phyloP scores from a whole-genome alignment of 30 jellyfish, hydroid and myxozoan genomes.

The Sanderia malayensis region DNA sequence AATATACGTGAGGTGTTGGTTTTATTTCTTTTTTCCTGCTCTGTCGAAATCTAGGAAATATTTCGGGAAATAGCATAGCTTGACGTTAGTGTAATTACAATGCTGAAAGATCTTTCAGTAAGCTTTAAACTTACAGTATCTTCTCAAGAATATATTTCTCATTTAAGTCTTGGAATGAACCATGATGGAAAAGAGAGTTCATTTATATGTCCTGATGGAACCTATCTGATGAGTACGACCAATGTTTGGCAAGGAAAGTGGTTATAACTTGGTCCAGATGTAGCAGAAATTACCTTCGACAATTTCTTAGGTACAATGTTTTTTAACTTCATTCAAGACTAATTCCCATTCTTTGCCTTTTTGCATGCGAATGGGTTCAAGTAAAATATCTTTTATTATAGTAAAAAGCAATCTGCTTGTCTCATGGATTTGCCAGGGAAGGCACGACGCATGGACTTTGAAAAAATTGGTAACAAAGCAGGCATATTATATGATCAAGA shows the following conservation, averaged over 20 bases:
- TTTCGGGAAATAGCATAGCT: too few relatives aligned
- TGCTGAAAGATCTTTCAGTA: too few relatives aligned
- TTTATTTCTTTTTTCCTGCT: too few relatives aligned
- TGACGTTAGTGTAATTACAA: too few relatives aligned
- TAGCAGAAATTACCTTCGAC: conserved; percentile 90
- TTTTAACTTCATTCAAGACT: too few relatives aligned
- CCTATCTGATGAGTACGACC: conserved; percentile 76
- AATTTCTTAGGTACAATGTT: conserved; percentile 91
- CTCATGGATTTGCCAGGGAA: conserved; percentile 84
- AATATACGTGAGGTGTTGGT: too few relatives aligned
- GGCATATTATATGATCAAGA: conserved; percentile 89
- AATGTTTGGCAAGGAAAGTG: conserved; percentile 72
- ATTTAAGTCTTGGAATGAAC: conserved; percentile 87
- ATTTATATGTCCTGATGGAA: conserved; percentile 86
- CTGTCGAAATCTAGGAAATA: too few relatives aligned
- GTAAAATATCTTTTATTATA: conserved; percentile 4
- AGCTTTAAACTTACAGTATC: too few relatives aligned
- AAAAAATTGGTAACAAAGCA: conserved; percentile 80
- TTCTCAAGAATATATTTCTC: too few relatives aligned
- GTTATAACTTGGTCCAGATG: conserved; percentile 94
- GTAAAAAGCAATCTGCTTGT: conserved; percentile 80
- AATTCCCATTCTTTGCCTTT: too few relatives aligned
- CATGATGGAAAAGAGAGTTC: conserved; percentile 98
- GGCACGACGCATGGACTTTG: conserved; percentile 72
- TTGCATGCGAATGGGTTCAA: too few relatives aligned